Base-by-base conservation (phyloP, 2,113 vertebrate genomes). In the Centrocercus urophasianus region DNA sequence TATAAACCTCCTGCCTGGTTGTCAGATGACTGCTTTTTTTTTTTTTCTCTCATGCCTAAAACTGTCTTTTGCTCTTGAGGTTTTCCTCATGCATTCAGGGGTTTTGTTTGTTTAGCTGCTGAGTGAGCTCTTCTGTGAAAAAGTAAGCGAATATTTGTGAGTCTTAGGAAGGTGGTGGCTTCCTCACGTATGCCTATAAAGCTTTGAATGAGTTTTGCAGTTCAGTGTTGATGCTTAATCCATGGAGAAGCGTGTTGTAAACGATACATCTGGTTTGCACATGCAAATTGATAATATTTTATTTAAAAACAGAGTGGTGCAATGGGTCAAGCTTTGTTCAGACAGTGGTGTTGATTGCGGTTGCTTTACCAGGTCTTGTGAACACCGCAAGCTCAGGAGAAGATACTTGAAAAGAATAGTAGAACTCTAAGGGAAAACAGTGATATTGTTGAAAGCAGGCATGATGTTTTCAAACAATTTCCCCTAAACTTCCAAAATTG, bases 11-110 rank as follows among this genome's bases (percentile, higher is more conserved):
- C 10, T 84, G n/a, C 10, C 2, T 60, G 50, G 50, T 38, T 76
- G 28, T 83, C 45, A 91, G 67, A 32, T 86, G 38, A 4, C 22
- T 61, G 45, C 65, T 84, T 92, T 94, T 94, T 94, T 94, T 71
- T 71, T 94, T 71, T 71, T 78, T 60, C 73, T 66, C 36, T 74
- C 8, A 1, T 72, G 50, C 57, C 27, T 63, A 5, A 24, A 81
- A 24, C 21, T 30, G 4, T 50, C 42, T 75, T 77, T 65, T 93
- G 17, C 57, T 86, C 24, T 65, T 66, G 57, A 61, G 30, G 36
- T n/a, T 86, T 88, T 94, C 56, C 21, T 54, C 15, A 65, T 76
- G 6, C 59, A 11, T 42, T 80, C 24, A 22, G 42, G 28, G 65
- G 13, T 87, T 89, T 52, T 89, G 24, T 72, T 72, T 87, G 34